phyloP scores from a whole-genome alignment of 2,113 vertebrate genomes.

The Trematocara stigmaticum region DNA sequence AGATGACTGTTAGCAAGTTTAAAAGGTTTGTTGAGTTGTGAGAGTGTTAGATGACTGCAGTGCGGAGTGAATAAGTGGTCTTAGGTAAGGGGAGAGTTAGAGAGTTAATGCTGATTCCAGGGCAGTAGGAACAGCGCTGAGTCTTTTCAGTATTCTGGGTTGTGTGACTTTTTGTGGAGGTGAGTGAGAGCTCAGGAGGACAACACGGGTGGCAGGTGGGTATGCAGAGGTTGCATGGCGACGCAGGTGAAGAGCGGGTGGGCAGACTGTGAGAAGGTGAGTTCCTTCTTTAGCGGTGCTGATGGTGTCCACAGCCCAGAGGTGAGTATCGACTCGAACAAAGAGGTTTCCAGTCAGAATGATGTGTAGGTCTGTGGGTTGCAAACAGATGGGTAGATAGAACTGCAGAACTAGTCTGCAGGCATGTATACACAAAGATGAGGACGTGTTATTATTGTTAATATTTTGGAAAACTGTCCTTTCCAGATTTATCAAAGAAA shows the following conservation, averaged over 20 bases:
- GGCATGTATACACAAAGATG: neutral
- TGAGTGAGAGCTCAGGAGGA: neutral
- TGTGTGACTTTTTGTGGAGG: neutral
- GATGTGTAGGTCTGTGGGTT: fast-evolving
- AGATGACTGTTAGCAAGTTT: neutral
- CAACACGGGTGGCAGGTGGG: neutral
- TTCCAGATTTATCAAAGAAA: neutral
- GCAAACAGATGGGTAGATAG: neutral
- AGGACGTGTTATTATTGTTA: neutral
- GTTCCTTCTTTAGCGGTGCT: neutral
- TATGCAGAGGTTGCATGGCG: neutral
- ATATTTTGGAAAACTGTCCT: neutral
- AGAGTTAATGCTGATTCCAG: neutral
- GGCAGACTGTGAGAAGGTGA: neutral
- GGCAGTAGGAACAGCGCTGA: neutral
- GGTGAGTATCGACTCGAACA: neutral
- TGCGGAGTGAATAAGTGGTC: neutral
- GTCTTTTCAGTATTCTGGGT: neutral
- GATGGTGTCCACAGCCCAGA: neutral
- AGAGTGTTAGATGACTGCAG: neutral
- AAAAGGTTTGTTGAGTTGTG: neutral
- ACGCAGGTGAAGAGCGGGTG: neutral
- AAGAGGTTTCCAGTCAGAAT: neutral
- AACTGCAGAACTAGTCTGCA: neutral
- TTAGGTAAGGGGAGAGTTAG: neutral